phyloP scores from a whole-genome alignment of 2,113 vertebrate species.

The Taxidea taxus region DNA sequence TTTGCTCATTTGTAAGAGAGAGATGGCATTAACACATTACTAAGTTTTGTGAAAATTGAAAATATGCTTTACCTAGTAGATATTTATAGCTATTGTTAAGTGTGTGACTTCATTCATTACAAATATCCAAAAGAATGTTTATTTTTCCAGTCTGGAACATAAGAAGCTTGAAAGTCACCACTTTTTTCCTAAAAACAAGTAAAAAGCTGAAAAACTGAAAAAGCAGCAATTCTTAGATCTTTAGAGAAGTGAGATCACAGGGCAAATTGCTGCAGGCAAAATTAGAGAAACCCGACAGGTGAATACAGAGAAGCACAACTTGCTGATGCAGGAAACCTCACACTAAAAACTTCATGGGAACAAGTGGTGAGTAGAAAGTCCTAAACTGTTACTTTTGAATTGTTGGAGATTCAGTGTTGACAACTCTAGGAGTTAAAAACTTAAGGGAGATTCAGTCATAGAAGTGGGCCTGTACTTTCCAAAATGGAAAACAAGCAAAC shows the following conservation, averaged over 20 bases:
- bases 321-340: neutral
- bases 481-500: neutral
- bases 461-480: neutral
- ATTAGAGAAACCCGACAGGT: neutral
- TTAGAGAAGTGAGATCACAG: neutral
- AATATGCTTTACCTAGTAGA: neutral
- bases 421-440: neutral
- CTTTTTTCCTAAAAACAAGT: neutral
- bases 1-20: neutral
- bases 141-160: neutral
- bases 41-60: neutral
- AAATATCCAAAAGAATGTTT: neutral
- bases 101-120: neutral
- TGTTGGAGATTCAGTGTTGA: neutral
- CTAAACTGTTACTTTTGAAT: neutral
- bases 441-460: neutral
- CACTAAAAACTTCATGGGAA: neutral
- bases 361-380: neutral
- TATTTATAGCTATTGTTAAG: neutral
- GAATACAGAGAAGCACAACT: neutral
- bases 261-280: neutral
- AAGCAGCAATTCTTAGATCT: neutral
- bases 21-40: neutral
- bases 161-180: neutral
- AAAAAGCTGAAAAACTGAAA: neutral